Conservation (phyloP, 2,797 vertebrate genomes). For the Sebastes variabilis region DNA sequence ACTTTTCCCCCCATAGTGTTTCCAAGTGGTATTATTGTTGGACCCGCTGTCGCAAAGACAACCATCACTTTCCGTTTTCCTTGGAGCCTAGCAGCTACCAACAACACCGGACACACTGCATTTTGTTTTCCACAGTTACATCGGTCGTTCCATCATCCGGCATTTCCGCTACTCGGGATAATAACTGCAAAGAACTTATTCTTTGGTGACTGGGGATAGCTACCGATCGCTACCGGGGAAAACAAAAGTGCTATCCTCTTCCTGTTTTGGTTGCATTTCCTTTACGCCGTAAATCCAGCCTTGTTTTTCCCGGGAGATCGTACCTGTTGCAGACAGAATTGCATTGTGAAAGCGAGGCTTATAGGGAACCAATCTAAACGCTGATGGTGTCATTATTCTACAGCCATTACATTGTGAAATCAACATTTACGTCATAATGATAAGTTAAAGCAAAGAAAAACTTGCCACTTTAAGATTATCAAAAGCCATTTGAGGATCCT, state of each 20-base stretch:
- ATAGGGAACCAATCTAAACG: not conserved
- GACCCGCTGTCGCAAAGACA: too few relatives aligned
- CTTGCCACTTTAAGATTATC: not conserved
- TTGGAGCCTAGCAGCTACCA: too few relatives aligned
- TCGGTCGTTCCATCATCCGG: too few relatives aligned
- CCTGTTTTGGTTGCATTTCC: not conserved
- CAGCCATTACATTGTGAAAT: not conserved
- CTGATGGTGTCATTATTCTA: not conserved
- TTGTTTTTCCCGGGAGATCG: not conserved
- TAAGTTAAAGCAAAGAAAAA: not conserved
- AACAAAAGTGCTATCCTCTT: not conserved
- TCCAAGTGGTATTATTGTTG: too few relatives aligned
- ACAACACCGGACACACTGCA: too few relatives aligned
- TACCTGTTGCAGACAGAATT: not conserved
- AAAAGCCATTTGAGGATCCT: not conserved
- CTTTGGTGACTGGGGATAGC: not conserved
- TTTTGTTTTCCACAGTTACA: too few relatives aligned
- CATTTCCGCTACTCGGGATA: too few relatives aligned
- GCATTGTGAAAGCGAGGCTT: too few relatives aligned
- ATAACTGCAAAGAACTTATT: too few relatives aligned
- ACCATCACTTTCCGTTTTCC: too few relatives aligned
- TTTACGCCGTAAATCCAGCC: fast-evolving
- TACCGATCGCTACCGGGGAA: not conserved
- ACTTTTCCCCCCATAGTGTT: too few relatives aligned
- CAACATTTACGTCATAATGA: not conserved